Evolutionary conservation across 2,888 invertebrate species (phyloP).

Genomic region (Polia nebulosa): DNA sequence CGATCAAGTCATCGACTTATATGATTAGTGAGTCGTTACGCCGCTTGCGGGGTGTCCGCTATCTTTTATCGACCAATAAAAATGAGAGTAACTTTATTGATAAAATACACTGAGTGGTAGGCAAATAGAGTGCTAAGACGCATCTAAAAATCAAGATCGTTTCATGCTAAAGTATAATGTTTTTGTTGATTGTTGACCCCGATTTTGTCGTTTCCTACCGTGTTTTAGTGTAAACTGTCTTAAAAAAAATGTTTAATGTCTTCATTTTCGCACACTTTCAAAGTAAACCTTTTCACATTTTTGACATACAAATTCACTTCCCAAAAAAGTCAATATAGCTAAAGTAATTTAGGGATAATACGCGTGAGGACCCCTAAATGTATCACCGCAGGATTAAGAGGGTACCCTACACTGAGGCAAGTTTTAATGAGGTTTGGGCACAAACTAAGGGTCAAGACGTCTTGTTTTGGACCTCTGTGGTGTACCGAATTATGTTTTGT

Average conservation of each 20-base stretch:
- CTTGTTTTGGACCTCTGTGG: slow-evolving; percentile 42
- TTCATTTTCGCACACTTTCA: neutral
- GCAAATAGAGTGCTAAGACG: neutral
- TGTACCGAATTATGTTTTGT: slow-evolving; percentile 45
- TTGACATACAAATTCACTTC: slow-evolving; percentile 17
- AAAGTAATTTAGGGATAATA: slow-evolving; percentile 58
- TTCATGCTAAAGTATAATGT: too few relatives aligned
- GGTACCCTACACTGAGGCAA: slow-evolving; percentile 55
- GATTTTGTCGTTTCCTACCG: too few relatives aligned
- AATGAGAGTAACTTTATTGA: too few relatives aligned
- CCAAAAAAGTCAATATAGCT: slow-evolving; percentile 52
- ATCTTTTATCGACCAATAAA: too few relatives aligned
- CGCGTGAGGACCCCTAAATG: slow-evolving; percentile 47
- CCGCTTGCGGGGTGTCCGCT: too few relatives aligned
- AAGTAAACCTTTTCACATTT: neutral
- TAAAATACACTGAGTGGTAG: neutral
- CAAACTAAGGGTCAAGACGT: slow-evolving; percentile 60
- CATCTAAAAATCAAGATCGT: too few relatives aligned
- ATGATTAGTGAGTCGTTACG: too few relatives aligned
- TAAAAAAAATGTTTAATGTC: too few relatives aligned
- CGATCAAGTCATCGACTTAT: too few relatives aligned
- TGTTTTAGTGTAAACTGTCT: too few relatives aligned
- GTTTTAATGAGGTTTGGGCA: slow-evolving; percentile 66
- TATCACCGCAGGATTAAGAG: slow-evolving; percentile 62
- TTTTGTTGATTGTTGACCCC: too few relatives aligned